These are phyloP conservation scores for Manis crassicaudata DNA, from an alignment of 2,797 vertebrate genomes.

Conservation along the genomic window DNA sequence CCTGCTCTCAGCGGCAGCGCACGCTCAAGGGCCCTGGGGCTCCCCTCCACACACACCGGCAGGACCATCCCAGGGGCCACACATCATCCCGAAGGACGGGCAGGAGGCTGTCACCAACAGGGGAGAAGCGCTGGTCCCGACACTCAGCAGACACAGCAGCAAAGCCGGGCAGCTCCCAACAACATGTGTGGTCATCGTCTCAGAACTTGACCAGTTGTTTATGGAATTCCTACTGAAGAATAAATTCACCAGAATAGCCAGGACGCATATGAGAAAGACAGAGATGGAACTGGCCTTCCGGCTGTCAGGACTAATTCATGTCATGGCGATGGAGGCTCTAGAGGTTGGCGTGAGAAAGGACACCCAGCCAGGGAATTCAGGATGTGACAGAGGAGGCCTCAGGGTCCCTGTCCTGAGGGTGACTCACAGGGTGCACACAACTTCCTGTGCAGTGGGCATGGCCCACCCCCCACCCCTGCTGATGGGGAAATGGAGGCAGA, in stretches of 20 bases:
- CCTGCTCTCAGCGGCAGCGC: rapidly evolving
- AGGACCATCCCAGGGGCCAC: rapidly evolving
- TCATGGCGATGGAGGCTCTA: rapidly evolving
- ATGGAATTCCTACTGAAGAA: background rate
- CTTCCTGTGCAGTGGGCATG: rapidly evolving
- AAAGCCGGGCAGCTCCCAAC: rapidly evolving
- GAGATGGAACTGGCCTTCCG: background rate
- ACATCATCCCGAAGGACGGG: rapidly evolving
- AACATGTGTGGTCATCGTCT: rapidly evolving
- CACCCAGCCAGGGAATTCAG: rapidly evolving
- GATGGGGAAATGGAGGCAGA: rapidly evolving
- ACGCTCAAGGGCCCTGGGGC: background rate
- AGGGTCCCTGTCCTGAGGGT: background rate
- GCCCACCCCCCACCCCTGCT: rapidly evolving
- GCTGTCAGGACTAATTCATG: background rate
- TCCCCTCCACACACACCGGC: background rate
- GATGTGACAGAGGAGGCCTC: no score
- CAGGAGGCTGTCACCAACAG: rapidly evolving
- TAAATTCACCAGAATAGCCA: rapidly evolving
- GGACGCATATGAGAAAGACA: rapidly evolving
- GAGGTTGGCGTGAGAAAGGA: background rate
- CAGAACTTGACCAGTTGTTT: background rate
- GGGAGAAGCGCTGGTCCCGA: rapidly evolving
- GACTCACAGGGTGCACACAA: rapidly evolving
- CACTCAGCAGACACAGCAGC: background rate